phyloP scores from a whole-genome alignment of 2,113 vertebrate species.

The Aramus guarauna region DNA sequence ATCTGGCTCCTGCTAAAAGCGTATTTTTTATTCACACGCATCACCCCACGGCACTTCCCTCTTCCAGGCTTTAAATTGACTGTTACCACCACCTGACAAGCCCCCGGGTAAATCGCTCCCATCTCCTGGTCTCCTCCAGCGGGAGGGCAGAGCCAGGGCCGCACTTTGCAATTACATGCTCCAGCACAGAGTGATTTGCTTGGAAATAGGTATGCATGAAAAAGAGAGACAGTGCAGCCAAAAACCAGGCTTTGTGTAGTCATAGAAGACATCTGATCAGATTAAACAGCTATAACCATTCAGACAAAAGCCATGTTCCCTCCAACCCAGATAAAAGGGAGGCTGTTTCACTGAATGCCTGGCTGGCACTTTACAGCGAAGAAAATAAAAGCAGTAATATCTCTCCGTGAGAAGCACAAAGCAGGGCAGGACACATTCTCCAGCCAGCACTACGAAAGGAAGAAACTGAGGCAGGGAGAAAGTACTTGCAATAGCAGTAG shows the following conservation, averaged over 20 bases:
- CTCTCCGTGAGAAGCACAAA: neutral
- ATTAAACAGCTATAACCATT: neutral
- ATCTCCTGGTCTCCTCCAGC: neutral
- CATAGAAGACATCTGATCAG: neutral
- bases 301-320: neutral
- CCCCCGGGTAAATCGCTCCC: rapidly evolving
- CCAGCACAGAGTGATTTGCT: neutral
- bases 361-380: neutral
- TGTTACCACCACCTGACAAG: neutral
- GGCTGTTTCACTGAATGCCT: neutral
- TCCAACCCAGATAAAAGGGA: neutral
- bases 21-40: neutral
- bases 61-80: neutral
- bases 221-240: neutral
- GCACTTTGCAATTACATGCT: neutral
- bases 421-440: neutral
- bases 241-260: neutral
- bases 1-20: neutral
- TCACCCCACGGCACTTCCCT: neutral
- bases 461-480: neutral
- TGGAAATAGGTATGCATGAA: neutral
- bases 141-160: neutral
- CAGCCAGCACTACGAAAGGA: neutral
- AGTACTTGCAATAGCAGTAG: neutral
- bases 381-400: neutral